Evolutionary conservation across 2,797 vertebrate species (phyloP).

Genomic region (Mareca strepera): DNA sequence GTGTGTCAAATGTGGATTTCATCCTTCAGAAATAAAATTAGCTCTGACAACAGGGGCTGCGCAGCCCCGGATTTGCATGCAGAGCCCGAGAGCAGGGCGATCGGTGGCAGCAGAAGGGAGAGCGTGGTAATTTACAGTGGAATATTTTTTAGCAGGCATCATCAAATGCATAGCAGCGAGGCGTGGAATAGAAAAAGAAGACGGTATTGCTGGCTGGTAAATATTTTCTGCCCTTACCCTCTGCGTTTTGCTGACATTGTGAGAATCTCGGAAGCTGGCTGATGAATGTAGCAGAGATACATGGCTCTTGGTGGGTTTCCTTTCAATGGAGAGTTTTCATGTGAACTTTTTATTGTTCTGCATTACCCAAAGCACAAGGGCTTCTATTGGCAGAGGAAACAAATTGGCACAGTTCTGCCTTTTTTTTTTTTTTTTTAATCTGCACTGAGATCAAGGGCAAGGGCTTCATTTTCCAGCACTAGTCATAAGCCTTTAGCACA

Average conservation of each 20-base stretch:
- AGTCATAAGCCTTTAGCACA: slow-evolving; percentile 76
- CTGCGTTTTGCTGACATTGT: slow-evolving; percentile 63
- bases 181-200: not conserved
- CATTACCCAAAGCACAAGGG: slow-evolving; percentile 71
- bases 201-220: slow-evolving; percentile 13
- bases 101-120: not conserved
- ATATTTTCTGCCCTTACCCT: slow-evolving; percentile 54
- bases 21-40: slow-evolving; percentile 31
- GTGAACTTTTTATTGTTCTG: slow-evolving; percentile 76
- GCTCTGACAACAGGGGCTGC: not conserved
- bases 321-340: slow-evolving; percentile 77
- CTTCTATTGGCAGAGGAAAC: slow-evolving; percentile 74
- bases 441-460: slow-evolving; percentile 80
- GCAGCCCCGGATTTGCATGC: not conserved
- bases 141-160: slow-evolving; percentile 24
- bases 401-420: slow-evolving; percentile 72
- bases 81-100: not conserved
- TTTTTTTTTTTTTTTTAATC: slow-evolving; percentile 72
- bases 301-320: slow-evolving; percentile 52
- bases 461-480: slow-evolving; percentile 79
- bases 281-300: slow-evolving; percentile 30
- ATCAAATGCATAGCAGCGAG: slow-evolving; percentile 25
- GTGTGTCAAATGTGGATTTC: not conserved
- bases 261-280: slow-evolving; percentile 63
- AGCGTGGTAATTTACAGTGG: not conserved